phyloP scores from a whole-genome alignment of 1,140 invertebrate genomes.

The Argopecten irradians region DNA sequence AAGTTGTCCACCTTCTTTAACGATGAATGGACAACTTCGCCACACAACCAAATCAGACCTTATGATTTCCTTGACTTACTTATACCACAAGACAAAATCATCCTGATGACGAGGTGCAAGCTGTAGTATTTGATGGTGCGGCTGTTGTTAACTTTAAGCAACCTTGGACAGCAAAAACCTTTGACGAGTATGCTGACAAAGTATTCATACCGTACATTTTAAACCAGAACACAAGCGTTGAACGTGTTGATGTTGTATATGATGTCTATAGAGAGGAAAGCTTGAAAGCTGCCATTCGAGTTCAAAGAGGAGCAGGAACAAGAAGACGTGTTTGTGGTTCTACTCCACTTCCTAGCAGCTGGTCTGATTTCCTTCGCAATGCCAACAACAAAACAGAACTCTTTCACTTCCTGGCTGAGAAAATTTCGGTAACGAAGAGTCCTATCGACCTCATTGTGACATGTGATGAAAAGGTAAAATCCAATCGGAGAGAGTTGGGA shows the following conservation, averaged over 20 bases:
- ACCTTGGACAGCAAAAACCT: constrained; percentile 41
- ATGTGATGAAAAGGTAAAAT: not conserved
- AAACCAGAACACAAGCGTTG: not conserved
- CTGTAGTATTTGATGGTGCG: constrained; percentile 53
- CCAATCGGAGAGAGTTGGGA: not conserved
- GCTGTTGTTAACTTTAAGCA: constrained; percentile 52
- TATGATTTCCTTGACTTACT: not conserved
- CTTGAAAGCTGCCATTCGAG: constrained; percentile 40
- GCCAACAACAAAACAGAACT: constrained; percentile 34
- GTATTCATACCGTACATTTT: constrained; percentile 41
- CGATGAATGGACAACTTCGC: constrained; percentile 40
- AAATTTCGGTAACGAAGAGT: not conserved
- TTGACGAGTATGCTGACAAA: constrained; percentile 49
- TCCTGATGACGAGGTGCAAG: not conserved
- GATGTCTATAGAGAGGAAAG: constrained; percentile 51
- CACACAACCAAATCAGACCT: constrained; percentile 49
- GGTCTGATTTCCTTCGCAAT: not conserved
- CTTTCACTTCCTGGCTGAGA: constrained; percentile 9
- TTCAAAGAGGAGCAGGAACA: constrained; percentile 43
- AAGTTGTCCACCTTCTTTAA: constrained; percentile 51
- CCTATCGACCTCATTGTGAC: not conserved
- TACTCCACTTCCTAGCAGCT: constrained; percentile 1
- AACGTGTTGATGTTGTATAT: constrained; percentile 48
- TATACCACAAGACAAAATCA: too few species aligned
- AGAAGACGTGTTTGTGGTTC: constrained; percentile 33